Conservation (phyloP, 2,797 vertebrate species). For the Gymnoscopelus microlampas region DNA sequence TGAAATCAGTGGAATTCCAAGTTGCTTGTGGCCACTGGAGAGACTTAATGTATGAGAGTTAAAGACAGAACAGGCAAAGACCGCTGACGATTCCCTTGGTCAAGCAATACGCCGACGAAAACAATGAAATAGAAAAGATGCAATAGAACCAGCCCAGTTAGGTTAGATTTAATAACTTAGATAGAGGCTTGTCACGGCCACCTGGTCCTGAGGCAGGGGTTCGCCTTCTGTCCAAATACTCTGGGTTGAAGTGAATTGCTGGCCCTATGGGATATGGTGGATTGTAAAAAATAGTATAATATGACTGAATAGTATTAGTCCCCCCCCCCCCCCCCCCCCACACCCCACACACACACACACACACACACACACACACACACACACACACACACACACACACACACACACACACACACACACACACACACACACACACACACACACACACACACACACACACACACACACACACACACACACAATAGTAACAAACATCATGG, state of each 20-base stretch:
- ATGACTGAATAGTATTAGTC: conserved; percentile 14
- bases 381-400: too few relatives aligned
- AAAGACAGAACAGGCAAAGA: conserved; percentile 53
- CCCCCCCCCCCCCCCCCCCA: too few relatives aligned
- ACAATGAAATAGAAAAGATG: conserved; percentile 16
- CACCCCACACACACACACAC: too few relatives aligned
- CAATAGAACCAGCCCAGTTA: conserved; percentile 40
- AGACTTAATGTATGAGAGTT: conserved; percentile 34
- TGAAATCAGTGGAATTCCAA: conserved; percentile 51
- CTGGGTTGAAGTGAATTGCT: conserved; percentile 80
- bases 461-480: too few relatives aligned
- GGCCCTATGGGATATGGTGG: conserved; percentile 79
- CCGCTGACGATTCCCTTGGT: conserved; percentile 34
- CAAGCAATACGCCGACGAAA: conserved; percentile 46
- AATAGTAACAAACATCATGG: conserved; percentile 3
- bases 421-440: too few relatives aligned
- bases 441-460: too few relatives aligned
- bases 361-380: too few relatives aligned
- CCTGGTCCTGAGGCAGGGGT: conserved; percentile 78
- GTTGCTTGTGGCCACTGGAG: conserved; percentile 26
- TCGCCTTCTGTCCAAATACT: conserved; percentile 82
- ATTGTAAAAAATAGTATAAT: conserved; percentile 58
- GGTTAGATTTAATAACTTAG: conserved; percentile 30
- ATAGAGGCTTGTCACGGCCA: conserved; percentile 59
- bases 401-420: too few relatives aligned